These are phyloP conservation scores for Emydoidea blandingii DNA, from an alignment of 2,797 vertebrate species.

Conservation along the genomic window DNA sequence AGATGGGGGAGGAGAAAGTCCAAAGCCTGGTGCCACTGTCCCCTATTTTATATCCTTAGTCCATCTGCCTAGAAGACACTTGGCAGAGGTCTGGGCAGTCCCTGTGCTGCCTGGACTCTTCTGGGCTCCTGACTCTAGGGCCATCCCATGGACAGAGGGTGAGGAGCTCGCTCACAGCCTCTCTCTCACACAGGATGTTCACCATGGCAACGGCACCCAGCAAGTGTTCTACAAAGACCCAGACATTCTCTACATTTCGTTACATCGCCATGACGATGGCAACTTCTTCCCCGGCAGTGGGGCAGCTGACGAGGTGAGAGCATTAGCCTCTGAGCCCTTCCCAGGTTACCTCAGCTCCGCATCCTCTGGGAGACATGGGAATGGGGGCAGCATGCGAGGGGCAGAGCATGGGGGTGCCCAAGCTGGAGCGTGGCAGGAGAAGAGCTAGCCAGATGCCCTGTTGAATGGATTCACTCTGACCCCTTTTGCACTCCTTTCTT, in stretches of 20 bases:
- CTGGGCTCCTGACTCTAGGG: fast-evolving
- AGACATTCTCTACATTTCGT: constrained; percentile 93
- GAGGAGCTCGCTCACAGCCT: fast-evolving
- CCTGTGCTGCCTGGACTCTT: background rate
- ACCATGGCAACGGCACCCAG: constrained; percentile 97
- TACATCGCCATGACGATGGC: constrained; percentile 94
- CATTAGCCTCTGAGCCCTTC: background rate
- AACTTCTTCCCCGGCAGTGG: constrained; percentile 98
- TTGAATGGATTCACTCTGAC: background rate
- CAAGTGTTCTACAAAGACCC: constrained; percentile 95
- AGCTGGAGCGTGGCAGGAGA: background rate
- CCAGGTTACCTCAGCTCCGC: background rate
- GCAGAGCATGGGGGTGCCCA: no score
- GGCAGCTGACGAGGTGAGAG: constrained; percentile 88
- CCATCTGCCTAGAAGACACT: no score
- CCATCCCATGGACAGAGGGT: background rate
- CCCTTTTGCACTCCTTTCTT: background rate
- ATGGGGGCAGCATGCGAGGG: background rate
- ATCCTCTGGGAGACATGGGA: background rate
- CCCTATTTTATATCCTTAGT: no score
- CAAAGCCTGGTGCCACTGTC: no score
- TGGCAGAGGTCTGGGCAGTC: no score
- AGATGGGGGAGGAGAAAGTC: no score
- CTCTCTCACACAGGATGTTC: constrained; percentile 87
- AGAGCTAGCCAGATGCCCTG: background rate